Evolutionary conservation across 2,797 vertebrate species (phyloP).

Genomic region (Tenualosa ilisha): DNA sequence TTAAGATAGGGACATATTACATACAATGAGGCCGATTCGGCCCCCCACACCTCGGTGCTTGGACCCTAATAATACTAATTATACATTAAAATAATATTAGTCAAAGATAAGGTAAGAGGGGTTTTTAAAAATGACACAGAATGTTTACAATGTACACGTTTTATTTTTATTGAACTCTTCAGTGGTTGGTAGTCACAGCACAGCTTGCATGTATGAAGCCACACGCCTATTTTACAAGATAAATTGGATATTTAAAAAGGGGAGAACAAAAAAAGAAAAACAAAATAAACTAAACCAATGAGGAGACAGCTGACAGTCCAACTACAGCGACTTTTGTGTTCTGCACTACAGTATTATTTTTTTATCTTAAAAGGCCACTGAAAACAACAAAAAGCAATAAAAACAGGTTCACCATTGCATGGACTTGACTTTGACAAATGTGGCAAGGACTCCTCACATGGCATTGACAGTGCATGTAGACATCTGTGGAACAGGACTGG

Average conservation of each 20-base stretch:
- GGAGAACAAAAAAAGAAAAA: conserved; percentile 35
- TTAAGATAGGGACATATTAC: conserved; percentile 59
- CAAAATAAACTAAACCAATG: conserved; percentile 62
- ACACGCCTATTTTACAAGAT: conserved; percentile 86
- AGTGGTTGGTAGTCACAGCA: conserved; percentile 94
- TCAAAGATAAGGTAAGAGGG: conserved; percentile 72
- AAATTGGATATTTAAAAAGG: conserved; percentile 58
- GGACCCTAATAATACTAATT: too few relatives aligned
- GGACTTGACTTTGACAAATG: conserved; percentile 67
- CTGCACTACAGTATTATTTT: conserved; percentile 78
- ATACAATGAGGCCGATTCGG: conserved; percentile 49
- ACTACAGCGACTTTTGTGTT: conserved; percentile 77
- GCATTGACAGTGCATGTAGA: conserved; percentile 92
- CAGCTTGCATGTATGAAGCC: conserved; percentile 91
- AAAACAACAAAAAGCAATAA: conserved; percentile 79
- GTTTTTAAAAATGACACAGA: conserved; percentile 33
- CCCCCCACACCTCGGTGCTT: too few relatives aligned
- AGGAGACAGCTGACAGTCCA: conserved; percentile 78
- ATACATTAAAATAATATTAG: too few relatives aligned
- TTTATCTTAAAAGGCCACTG: conserved; percentile 87
- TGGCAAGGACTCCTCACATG: conserved; percentile 86
- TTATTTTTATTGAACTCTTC: conserved; percentile 95
- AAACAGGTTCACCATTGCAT: conserved; percentile 81
- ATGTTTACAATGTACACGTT: conserved; percentile 98
- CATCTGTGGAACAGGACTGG: conserved; percentile 75